These are phyloP conservation scores for Homalodisca vitripennis DNA, from an alignment of 1,140 invertebrate species.

Conservation along the genomic window DNA sequence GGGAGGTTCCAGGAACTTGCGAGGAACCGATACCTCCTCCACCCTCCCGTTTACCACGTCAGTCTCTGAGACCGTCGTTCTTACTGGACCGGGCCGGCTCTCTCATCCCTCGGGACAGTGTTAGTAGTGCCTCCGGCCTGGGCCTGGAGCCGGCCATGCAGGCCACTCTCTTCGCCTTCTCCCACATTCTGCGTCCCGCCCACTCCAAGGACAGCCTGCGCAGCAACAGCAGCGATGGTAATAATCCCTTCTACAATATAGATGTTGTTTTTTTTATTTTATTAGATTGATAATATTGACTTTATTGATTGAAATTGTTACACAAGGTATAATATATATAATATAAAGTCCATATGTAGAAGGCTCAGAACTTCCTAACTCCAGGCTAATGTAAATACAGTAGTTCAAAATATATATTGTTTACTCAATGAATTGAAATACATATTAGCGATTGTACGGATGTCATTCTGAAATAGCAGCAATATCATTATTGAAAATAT, in stretches of 20 bases:
- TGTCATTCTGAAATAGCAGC: too few species aligned
- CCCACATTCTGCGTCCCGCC: constrained; percentile 44
- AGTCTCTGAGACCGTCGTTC: constrained; percentile 8
- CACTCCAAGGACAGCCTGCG: constrained; percentile 45
- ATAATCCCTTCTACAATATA: constrained; percentile 2
- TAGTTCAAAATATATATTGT: too few species aligned
- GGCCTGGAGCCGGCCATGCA: constrained; percentile 46
- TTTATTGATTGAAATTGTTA: too few species aligned
- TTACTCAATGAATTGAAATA: too few species aligned
- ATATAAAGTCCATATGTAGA: too few species aligned
- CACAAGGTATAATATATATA: too few species aligned
- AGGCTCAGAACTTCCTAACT: too few species aligned
- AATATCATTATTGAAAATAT: too few species aligned
- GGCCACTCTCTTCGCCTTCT: constrained; percentile 45
- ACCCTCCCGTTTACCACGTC: constrained; percentile 28
- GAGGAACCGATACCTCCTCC: constrained; percentile 26
- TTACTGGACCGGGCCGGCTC: constrained; percentile 26
- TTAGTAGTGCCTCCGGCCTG: constrained; percentile 42
- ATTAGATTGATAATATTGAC: too few species aligned
- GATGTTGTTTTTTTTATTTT: neutral
- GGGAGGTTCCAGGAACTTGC: constrained; percentile 4
- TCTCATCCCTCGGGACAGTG: constrained; percentile 39
- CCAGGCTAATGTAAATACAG: too few species aligned
- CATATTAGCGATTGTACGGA: too few species aligned
- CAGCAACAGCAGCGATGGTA: constrained; percentile 37